phyloP scores from a whole-genome alignment of 2,888 invertebrate genomes.

The Amphipoea lucens region DNA sequence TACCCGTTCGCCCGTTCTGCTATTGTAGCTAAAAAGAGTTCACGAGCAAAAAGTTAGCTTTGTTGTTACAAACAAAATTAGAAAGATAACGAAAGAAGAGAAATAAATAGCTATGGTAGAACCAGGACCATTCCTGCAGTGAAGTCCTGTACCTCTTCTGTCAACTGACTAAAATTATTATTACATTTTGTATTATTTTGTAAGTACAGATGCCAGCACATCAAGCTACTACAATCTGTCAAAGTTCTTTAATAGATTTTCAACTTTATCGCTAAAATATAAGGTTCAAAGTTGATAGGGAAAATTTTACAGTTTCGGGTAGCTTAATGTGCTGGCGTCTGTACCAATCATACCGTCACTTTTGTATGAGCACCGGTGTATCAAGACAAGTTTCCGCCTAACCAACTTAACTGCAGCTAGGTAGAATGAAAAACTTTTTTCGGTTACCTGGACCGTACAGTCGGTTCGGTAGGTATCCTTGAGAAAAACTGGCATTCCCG shows the following conservation, averaged over 20 bases:
- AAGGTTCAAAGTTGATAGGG: too few species aligned
- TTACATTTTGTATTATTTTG: conserved; percentile 2
- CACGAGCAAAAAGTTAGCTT: background rate
- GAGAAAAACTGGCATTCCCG: conserved; percentile 5
- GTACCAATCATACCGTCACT: background rate
- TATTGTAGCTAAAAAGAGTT: background rate
- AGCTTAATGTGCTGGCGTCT: too few species aligned
- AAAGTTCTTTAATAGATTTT: too few species aligned
- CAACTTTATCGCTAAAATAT: too few species aligned
- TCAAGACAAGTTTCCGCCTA: background rate
- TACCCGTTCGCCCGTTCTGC: background rate
- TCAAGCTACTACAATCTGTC: too few species aligned
- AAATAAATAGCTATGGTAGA: background rate
- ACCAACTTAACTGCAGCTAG: background rate
- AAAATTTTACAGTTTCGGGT: too few species aligned
- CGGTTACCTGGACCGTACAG: background rate
- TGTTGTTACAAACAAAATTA: background rate
- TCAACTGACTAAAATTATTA: background rate
- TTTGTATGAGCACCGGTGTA: background rate
- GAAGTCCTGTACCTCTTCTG: background rate
- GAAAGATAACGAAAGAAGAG: background rate
- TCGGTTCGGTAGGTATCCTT: background rate
- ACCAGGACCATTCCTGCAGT: too few species aligned
- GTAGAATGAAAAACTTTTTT: background rate
- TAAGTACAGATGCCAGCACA: background rate